Conservation (phyloP, 2,797 vertebrate species). For the Apogon hyalosoma region DNA sequence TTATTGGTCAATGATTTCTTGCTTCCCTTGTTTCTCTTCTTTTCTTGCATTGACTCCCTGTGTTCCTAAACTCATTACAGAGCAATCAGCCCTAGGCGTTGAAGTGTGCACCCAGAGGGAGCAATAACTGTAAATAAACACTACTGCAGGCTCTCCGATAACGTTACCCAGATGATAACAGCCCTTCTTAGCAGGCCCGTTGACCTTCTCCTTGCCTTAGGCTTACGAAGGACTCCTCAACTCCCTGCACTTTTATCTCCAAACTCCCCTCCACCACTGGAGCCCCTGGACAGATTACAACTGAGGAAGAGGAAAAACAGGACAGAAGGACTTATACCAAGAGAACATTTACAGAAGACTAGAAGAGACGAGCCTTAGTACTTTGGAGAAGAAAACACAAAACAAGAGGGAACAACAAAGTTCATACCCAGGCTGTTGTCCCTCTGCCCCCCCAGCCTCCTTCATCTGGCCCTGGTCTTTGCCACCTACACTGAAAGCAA, state of each 20-base stretch:
- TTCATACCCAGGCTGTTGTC: constrained; percentile 65
- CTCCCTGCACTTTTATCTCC: constrained; percentile 89
- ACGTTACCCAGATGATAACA: constrained; percentile 91
- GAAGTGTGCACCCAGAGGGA: constrained; percentile 91
- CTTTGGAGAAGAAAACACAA: constrained; percentile 50
- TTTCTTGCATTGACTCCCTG: constrained; percentile 75
- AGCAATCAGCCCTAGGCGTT: constrained; percentile 88
- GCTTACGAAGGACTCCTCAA: constrained; percentile 89
- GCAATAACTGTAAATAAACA: constrained; percentile 95
- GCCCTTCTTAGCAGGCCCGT: constrained; percentile 90
- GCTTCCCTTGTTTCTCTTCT: constrained; percentile 74
- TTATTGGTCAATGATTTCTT: constrained; percentile 75
- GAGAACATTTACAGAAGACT: constrained; percentile 48
- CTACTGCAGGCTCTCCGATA: constrained; percentile 89
- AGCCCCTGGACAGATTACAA: constrained; percentile 81
- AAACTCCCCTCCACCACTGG: constrained; percentile 76
- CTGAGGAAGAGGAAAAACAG: constrained; percentile 48
- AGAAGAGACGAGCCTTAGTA: constrained; percentile 41
- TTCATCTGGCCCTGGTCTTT: constrained; percentile 62
- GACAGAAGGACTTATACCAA: constrained; percentile 50
- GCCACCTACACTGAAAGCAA: constrained; percentile 51
- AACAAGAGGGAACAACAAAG: constrained; percentile 69
- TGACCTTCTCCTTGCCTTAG: constrained; percentile 92
- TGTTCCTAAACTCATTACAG: constrained; percentile 91
- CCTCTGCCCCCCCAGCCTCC: constrained; percentile 48